Base-by-base conservation (phyloP, 2,888 invertebrate genomes). In the Dolichomitus sp. region DNA sequence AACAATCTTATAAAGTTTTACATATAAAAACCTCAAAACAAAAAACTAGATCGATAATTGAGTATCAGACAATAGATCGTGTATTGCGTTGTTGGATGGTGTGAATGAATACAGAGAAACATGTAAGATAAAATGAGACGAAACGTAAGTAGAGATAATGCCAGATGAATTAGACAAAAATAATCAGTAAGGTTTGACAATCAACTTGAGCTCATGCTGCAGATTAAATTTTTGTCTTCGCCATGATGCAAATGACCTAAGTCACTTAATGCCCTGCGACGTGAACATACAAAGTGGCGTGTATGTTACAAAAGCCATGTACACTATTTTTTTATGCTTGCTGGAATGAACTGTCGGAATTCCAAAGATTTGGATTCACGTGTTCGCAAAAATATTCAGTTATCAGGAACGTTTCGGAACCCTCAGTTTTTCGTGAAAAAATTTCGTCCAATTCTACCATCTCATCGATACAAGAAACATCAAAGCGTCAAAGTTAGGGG, bases 191-290 rank as follows among this genome's bases (percentile, higher is more conserved):
- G 1, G 23, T 23, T 23, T 2, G 23, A 23, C 23, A 23, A 1
- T 23, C 2, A 23, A 23, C 23, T 23, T 23, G 23, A 1, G 23
- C 23, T 23, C 1, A 23, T 23, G 23, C 2, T 23, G 1, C 2
- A 23, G 23, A 23, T 23, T 23, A 2, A 23, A 23, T 23, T 23
- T 23, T 1, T 23, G 23, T 23, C 23, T 2, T 23, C 23, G 2
- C 2, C 23, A 23, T 23, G 23, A 23, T 23, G 23, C 23, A 1
- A 23, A 82, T 79, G 84, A 81, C 83, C 83, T 65, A 84, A 80
- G 78, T 72, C 83, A 80, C 73, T 84, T 78, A 70, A 80, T 70
- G 61, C 61, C 72, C 37, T 40, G 66, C 61, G 54, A 68, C 61
- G 27, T 68, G 33, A 45, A 76, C 66, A 37, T 59, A 57, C 72